Evolutionary conservation across 1,140 invertebrate genomes (phyloP), one percentile per base, ranked within the genome.

Genomic region (Drosophila nannoptera): DNA sequence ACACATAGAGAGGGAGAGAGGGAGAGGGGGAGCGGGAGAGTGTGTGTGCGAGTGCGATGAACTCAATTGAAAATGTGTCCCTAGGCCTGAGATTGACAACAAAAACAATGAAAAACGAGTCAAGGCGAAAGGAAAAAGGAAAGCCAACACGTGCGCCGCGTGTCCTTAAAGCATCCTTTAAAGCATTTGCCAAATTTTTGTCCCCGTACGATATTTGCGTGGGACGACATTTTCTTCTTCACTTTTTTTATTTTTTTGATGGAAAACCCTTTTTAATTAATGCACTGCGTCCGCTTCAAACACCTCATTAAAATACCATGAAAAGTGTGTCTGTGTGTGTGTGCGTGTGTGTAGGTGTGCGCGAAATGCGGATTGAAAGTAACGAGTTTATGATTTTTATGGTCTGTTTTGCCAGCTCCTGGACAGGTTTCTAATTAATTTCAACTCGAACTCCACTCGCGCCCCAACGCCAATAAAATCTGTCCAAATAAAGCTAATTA

Each of bases 261-360:
- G 78, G 67, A 55, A 78, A 80, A 83, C 80, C 80, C 73, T 84
- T 83, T 83, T 83, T 83, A 83, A 83, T 83, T 83, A 83, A 83
- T 83, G 75, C 78, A 84, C 69, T 76, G 55, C 46, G 61, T 46
- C 60, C 49, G 40, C 52, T 42, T 46, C 52, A 48, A 46, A 76
- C 77, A 84, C 80, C 80, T 83, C 80, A 83, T 83, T 84, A 83
- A 83, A 84, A 84, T 75, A 42, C 53, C 46, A 33, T 31, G 8
- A 32, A 46, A 55, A 14, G 46, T 55, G 22, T 32, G 35, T 35
- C 36, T 32, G 45, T 60, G 31, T 66, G 58, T 53, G 48, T 60
- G 67, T 70, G 73, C 59, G 62, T 64, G 49, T 48, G 49, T 16
- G 32, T 33, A 22, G 22, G 49, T 52, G 31, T 52, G n/a, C n/a